A percentile compares a stretch with the other conserved stretches of the same genome.
These are phyloP conservation scores for Pyrocephalus nanus DNA, from an alignment of 2,797 vertebrate genomes.

Conservation along the genomic window DNA sequence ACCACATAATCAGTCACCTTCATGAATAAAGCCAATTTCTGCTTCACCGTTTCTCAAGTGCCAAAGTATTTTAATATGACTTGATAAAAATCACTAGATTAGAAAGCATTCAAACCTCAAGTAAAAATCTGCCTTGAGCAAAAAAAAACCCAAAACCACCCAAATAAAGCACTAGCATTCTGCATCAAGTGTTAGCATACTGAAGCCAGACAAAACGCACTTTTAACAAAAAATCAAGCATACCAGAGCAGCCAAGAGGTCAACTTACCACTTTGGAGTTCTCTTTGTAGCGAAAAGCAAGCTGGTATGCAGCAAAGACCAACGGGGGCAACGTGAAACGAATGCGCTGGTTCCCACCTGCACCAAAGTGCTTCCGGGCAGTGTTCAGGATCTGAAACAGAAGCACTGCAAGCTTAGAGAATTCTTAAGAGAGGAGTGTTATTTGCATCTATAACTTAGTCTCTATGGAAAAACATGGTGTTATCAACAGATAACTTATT, in stretches of 20 bases:
- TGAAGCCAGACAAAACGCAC: neutral
- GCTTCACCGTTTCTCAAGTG: neutral
- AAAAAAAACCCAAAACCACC: neutral
- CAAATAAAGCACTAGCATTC: neutral
- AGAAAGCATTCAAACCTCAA: neutral
- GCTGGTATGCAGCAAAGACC: slow-evolving; percentile 96
- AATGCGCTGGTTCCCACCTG: slow-evolving; percentile 96
- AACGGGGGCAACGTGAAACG: slow-evolving; percentile 93
- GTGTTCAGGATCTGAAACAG: slow-evolving; percentile 91
- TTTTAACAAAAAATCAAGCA: neutral
- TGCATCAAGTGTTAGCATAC: neutral
- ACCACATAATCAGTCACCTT: neutral
- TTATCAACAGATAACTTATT: neutral
- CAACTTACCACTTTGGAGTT: slow-evolving; percentile 86
- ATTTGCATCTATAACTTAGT: neutral
- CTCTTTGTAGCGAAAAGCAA: slow-evolving; percentile 96
- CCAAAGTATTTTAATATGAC: neutral
- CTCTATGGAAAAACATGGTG: neutral
- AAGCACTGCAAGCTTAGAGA: neutral
- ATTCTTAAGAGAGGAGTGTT: neutral
- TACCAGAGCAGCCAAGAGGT: neutral
- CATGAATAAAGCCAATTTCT: neutral
- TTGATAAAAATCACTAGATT: neutral
- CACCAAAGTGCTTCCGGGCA: slow-evolving; percentile 96
- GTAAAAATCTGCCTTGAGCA: neutral